Percentiles rank a stretch among this genome's conserved stretches.
phyloP scores from a whole-genome alignment of 2,888 invertebrate genomes.

The Phaonia tiefii region DNA sequence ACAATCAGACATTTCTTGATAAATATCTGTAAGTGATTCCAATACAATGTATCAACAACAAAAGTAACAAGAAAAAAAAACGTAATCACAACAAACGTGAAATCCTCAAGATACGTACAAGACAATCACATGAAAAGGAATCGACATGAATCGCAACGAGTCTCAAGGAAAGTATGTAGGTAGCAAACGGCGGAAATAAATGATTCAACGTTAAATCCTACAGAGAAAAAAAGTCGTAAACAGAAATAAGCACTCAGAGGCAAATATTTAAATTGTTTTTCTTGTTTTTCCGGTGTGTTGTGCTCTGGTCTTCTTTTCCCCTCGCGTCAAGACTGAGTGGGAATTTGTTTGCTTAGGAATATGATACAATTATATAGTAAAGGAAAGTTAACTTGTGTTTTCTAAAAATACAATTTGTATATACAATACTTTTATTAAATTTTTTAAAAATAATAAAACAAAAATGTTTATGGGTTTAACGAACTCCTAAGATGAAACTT shows the following conservation, averaged over 20 bases:
- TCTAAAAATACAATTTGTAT: no score
- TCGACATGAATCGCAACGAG: background rate
- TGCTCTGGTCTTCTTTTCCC: no score
- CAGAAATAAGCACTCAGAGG: constrained; percentile 35
- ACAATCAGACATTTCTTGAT: constrained; percentile 44
- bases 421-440: no score
- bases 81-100: constrained; percentile 22
- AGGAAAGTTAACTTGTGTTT: no score
- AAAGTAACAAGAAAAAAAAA: constrained; percentile 69
- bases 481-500: no score
- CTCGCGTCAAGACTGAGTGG: no score
- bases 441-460: no score
- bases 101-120: constrained; percentile 4
- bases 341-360: no score
- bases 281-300: background rate
- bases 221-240: constrained; percentile 8
- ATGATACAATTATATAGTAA: no score
- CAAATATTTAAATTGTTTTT: constrained; percentile 36
- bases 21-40: constrained; percentile 80
- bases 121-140: constrained; percentile 11
- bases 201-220: constrained; percentile 32
- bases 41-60: constrained; percentile 72
- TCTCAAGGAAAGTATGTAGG: background rate
- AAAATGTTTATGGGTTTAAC: no score
- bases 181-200: constrained; percentile 38